Conservation (phyloP, 2,113 vertebrate genomes). For the Cheirogaleus medius region DNA sequence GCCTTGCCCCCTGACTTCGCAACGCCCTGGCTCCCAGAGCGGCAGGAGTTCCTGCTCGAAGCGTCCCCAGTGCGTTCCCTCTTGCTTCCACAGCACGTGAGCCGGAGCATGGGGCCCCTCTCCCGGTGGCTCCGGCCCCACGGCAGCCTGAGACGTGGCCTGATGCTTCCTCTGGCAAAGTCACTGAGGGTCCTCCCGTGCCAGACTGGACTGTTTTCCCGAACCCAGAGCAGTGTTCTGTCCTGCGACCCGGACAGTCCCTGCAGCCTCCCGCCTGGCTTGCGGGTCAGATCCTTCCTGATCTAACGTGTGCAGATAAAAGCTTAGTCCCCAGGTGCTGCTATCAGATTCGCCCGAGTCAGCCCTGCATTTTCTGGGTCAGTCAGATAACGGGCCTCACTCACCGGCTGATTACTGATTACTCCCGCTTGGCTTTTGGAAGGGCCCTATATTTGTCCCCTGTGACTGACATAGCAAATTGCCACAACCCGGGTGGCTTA, state of each 20-base stretch:
- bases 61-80: too few relatives aligned
- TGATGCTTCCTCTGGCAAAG: too few relatives aligned
- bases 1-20: not conserved
- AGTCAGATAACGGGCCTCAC: not conserved
- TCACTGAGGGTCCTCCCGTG: accelerated
- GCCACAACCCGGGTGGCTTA: not conserved
- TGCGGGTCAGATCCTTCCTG: not conserved
- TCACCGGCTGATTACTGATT: not conserved
- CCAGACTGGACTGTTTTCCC: not conserved
- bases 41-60: not conserved
- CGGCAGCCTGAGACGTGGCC: too few relatives aligned
- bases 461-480: not conserved
- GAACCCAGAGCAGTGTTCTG: not conserved
- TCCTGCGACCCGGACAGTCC: accelerated
- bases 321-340: slow-evolving; percentile 7
- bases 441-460: not conserved
- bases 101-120: accelerated
- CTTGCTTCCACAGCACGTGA: not conserved
- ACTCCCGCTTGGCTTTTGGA: not conserved
- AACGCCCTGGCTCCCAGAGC: not conserved
- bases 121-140: too few relatives aligned
- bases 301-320: not conserved
- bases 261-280: not conserved
- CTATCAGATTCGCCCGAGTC: slow-evolving; percentile 56
- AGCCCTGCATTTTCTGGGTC: slow-evolving; percentile 53